Evolutionary conservation across 2,888 invertebrate species (phyloP).

Genomic region (Podotricha telesiphe): DNA sequence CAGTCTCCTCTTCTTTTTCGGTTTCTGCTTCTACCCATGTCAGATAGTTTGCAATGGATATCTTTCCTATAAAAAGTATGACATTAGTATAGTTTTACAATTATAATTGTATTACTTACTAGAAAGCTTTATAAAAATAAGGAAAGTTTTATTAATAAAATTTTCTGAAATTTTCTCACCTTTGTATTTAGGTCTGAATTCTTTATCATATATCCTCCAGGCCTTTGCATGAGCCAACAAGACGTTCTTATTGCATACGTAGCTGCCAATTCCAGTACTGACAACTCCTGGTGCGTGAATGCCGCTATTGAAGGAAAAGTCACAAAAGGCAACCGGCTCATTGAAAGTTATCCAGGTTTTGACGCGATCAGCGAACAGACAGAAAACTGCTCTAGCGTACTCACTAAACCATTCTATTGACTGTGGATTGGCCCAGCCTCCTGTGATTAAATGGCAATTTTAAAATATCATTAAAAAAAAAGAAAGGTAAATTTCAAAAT

Average conservation of each 20-base stretch:
- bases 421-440: constrained; percentile 85
- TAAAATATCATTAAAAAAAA: too few species aligned
- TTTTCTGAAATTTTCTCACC: constrained; percentile 59
- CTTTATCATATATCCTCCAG: constrained; percentile 79
- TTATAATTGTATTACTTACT: too few species aligned
- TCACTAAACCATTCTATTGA: constrained; percentile 57
- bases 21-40: constrained; percentile 12
- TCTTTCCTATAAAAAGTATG: constrained; percentile 6
- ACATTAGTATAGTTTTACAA: too few species aligned
- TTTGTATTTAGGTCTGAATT: constrained; percentile 72
- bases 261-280: constrained; percentile 70
- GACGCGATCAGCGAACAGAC: constrained; percentile 83
- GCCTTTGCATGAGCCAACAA: constrained; percentile 84
- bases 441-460: constrained; percentile 48
- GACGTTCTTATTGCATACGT: constrained; percentile 81
- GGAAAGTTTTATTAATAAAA: neutral
- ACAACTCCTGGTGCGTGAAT: constrained; percentile 58
- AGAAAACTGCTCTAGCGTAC: constrained; percentile 58
- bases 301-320: constrained; percentile 60
- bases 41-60: constrained; percentile 1
- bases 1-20: constrained; percentile 9
- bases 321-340: constrained; percentile 71
- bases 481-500: too few species aligned
- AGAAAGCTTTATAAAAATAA: too few species aligned
- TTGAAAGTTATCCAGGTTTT: constrained; percentile 85